A percentile compares a stretch with the other conserved stretches of the same genome.
phyloP scores from a whole-genome alignment of 2,888 invertebrate species.

The Platycheirus albimanus region DNA sequence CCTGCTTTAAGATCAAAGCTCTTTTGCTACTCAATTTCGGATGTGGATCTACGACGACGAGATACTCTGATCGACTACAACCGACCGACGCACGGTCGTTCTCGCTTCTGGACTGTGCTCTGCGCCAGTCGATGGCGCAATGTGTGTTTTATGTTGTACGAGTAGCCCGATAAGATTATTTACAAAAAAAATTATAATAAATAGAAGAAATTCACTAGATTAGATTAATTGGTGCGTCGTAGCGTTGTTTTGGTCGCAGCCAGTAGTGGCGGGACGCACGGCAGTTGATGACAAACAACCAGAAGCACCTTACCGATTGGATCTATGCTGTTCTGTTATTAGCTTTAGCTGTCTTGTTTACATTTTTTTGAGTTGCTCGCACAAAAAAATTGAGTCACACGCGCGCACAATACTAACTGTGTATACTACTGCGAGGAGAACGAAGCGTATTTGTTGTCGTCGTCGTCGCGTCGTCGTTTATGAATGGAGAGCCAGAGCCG shows the following conservation, averaged over 20 bases:
- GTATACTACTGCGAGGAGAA: slow-evolving; percentile 14
- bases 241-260: slow-evolving; percentile 49
- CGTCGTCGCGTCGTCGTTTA: slow-evolving; percentile 50
- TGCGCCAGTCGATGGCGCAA: slow-evolving; percentile 64
- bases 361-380: slow-evolving; percentile 45
- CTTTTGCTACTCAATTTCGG: slow-evolving; percentile 36
- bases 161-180: slow-evolving; percentile 66
- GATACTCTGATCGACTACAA: slow-evolving; percentile 49
- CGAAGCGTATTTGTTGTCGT: slow-evolving; percentile 32
- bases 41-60: slow-evolving; percentile 35
- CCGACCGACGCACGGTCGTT: background rate
- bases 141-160: slow-evolving; percentile 59
- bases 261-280: slow-evolving; percentile 18
- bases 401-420: slow-evolving; percentile 44
- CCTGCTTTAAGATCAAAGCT: slow-evolving; percentile 19
- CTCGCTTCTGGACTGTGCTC: slow-evolving; percentile 56
- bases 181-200: slow-evolving; percentile 37
- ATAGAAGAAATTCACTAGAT: slow-evolving; percentile 53
- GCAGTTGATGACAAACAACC: slow-evolving; percentile 64
- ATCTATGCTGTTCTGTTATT: slow-evolving; percentile 46
- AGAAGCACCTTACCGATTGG: slow-evolving; percentile 5
- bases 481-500: slow-evolving; percentile 71
- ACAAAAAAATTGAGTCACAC: slow-evolving; percentile 54
- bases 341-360: slow-evolving; percentile 72
- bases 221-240: slow-evolving; percentile 71